A percentile compares a stretch with the other conserved stretches of the same genome.
These are phyloP conservation scores for Baronia brevicornis DNA, from an alignment of 2,888 invertebrate genomes.

Conservation along the genomic window DNA sequence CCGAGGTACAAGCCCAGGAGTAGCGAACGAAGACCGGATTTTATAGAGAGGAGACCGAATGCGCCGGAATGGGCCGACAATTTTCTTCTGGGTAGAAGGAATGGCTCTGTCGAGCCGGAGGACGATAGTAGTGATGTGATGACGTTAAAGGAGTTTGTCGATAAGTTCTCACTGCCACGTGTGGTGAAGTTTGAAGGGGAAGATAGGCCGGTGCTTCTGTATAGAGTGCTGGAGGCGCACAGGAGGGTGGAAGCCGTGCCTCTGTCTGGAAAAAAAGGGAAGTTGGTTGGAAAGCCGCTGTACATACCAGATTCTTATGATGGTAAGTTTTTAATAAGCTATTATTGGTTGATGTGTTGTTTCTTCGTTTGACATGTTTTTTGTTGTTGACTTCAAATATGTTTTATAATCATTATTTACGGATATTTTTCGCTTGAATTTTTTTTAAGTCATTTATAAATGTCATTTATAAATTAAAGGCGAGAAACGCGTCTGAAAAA, in stretches of 20 bases:
- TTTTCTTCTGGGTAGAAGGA: constrained; percentile 55
- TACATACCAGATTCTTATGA: constrained; percentile 81
- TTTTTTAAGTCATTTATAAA: too few relatives aligned
- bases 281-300: constrained; percentile 73
- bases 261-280: constrained; percentile 72
- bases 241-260: constrained; percentile 79
- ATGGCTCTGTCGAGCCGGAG: constrained; percentile 61
- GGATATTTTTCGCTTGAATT: too few relatives aligned
- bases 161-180: constrained; percentile 77
- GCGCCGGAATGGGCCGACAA: constrained; percentile 67
- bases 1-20: constrained; percentile 65
- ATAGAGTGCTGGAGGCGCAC: constrained; percentile 77
- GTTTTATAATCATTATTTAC: too few relatives aligned
- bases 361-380: neutral
- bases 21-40: constrained; percentile 68
- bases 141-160: constrained; percentile 75
- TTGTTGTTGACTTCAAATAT: too few relatives aligned
- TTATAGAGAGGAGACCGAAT: constrained; percentile 48
- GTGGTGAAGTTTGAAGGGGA: constrained; percentile 75
- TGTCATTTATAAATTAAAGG: too few relatives aligned
- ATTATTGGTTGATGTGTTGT: too few relatives aligned
- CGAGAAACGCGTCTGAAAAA: too few relatives aligned
- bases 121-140: constrained; percentile 66
- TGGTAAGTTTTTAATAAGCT: constrained; percentile 58
- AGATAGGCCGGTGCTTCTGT: constrained; percentile 77